A percentile compares a stretch with the other conserved stretches of the same genome.
phyloP scores from a whole-genome alignment of 2,888 invertebrate species.

The Stenodema calcarata region DNA sequence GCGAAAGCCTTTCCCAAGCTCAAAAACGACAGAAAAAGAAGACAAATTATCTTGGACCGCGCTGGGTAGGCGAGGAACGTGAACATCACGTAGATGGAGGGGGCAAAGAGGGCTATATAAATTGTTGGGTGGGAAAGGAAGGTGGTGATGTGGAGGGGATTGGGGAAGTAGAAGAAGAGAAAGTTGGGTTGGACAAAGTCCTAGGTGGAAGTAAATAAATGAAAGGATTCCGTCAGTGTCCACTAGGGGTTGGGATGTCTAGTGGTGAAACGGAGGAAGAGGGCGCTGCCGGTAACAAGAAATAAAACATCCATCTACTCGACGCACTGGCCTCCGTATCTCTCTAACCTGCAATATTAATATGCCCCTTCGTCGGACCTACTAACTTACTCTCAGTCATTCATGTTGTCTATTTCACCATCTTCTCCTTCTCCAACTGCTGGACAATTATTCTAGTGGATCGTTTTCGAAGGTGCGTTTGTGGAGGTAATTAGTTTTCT shows the following conservation, averaged over 20 bases:
- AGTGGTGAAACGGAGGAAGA: neutral
- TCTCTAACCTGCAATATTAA: neutral
- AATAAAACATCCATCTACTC: conserved; percentile 11
- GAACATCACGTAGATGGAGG: neutral
- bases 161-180: neutral
- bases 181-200: conserved; percentile 13
- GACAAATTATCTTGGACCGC: conserved; percentile 7
- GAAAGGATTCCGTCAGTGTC: conserved; percentile 33
- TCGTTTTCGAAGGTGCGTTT: neutral
- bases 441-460: too few relatives aligned
- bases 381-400: neutral
- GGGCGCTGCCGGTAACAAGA: neutral
- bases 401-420: neutral
- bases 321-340: neutral
- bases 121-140: neutral
- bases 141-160: neutral
- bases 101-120: neutral
- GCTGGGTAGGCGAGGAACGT: neutral
- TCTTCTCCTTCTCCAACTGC: neutral
- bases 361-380: neutral
- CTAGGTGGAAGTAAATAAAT: conserved; percentile 34
- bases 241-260: neutral
- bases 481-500: too few relatives aligned
- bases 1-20: conserved; percentile 3
- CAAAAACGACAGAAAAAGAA: conserved; percentile 15